Evolutionary conservation across 2,113 vertebrate species (phyloP).

Genomic region (Rhizomys pruinosus): DNA sequence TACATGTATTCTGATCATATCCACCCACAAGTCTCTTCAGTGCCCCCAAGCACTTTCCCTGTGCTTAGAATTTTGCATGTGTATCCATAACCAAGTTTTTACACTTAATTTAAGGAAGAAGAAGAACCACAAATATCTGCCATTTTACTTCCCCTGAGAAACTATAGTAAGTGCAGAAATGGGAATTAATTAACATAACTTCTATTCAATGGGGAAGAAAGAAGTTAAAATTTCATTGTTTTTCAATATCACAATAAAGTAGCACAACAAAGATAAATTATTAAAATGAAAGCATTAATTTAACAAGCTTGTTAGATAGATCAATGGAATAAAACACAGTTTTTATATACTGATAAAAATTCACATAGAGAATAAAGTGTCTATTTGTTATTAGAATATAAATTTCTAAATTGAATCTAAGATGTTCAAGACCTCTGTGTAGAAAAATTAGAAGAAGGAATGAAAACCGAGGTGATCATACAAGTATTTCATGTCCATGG

Average conservation of each 20-base stretch:
- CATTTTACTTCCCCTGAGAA: not conserved
- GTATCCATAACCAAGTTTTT: not conserved
- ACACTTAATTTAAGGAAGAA: not conserved
- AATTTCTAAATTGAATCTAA: conserved; percentile 30
- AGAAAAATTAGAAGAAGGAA: conserved; percentile 8
- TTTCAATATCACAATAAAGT: conserved; percentile 1
- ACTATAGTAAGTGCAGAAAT: not conserved
- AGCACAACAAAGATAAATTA: not conserved
- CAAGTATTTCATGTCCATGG: not conserved
- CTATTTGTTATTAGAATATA: not conserved
- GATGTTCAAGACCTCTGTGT: not conserved
- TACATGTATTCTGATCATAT: too few relatives aligned
- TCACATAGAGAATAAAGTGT: not conserved
- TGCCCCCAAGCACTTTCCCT: too few relatives aligned
- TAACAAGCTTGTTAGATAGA: not conserved
- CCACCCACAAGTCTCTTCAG: too few relatives aligned
- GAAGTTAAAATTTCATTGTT: conserved; percentile 5
- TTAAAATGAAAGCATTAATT: conserved; percentile 14
- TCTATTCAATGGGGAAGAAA: not conserved
- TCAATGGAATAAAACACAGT: not conserved
- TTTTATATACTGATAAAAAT: not conserved
- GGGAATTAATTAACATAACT: conserved; percentile 27
- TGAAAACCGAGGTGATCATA: not conserved
- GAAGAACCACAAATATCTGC: not conserved
- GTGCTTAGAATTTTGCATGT: not conserved